Evolutionary conservation across 2,888 invertebrate genomes (phyloP), one percentile per base, ranked within the genome.

Genomic region (Acleris emargana): DNA sequence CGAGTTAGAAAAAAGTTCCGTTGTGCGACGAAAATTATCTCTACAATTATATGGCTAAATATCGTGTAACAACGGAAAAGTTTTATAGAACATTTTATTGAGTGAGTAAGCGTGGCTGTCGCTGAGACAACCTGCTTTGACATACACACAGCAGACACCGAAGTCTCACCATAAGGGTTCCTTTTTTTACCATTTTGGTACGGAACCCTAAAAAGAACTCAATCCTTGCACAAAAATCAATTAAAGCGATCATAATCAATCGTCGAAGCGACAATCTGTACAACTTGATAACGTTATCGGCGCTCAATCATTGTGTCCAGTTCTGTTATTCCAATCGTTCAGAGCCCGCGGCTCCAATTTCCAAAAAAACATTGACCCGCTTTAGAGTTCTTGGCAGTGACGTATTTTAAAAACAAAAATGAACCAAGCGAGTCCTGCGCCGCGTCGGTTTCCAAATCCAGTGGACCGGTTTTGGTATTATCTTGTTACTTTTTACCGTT

Each of bases 401-500:
- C 13, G 11, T 38, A 38, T 2, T 38, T 38, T 9, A 38, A 38
- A 61, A 62, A 70, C 55, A 63, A 54, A 63, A 68, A 64, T 64
- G 68, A 63, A 69, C 70, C 75, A 64, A 75, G 72, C 72, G 71
- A 57, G 71, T 69, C 69, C 73, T 76, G 72, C 69, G 69, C 68
- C 61, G 69, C 72, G 74, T 76, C 73, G 75, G 77, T 86, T 83
- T 82, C 78, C 81, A 79, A 87, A 88, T 84, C 80, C 76, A 78
- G 68, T 68, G 64, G 73, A 88, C 89, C 83, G 84, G 89, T 89
- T 84, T 72, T 61, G 69, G 73, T 72, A 73, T 82, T 79, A 83
- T 83, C 84, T 87, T 85, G 88, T 88, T 89, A 86, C 76, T 84
- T 89, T 72, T 88, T 89, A 89, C 89, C 88, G 89, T 89, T 88